A percentile compares a stretch with the other conserved stretches of the same genome.
These are phyloP conservation scores for Crenichthys baileyi DNA, from an alignment of 2,797 vertebrate species.

Conservation along the genomic window DNA sequence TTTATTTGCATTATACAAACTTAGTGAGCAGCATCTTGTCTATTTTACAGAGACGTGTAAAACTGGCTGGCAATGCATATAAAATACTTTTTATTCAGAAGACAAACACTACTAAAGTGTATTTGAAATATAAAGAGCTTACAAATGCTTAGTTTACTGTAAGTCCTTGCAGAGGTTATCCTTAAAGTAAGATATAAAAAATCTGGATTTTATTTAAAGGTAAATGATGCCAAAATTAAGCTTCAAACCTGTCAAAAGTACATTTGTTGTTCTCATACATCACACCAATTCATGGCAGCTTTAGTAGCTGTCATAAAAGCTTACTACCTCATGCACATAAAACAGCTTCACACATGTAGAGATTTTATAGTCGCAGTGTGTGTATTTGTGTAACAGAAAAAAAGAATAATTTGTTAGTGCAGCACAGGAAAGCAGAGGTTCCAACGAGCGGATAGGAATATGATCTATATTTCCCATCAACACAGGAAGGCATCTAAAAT, in stretches of 20 bases:
- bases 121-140: not conserved
- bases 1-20: not conserved
- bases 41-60: not conserved
- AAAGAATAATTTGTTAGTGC: conserved; percentile 13
- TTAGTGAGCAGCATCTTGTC: not conserved
- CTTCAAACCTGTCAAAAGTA: not conserved
- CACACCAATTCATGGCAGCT: not conserved
- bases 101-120: not conserved
- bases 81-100: not conserved
- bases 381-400: conserved; percentile 14
- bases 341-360: conserved; percentile 14
- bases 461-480: conserved; percentile 31
- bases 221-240: conserved; percentile 13
- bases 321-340: conserved; percentile 19
- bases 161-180: not conserved
- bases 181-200: not conserved
- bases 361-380: conserved; percentile 13
- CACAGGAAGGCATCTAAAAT: conserved; percentile 42
- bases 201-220: not conserved
- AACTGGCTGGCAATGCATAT: not conserved
- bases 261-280: conserved; percentile 15
- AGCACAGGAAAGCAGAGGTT: conserved; percentile 16
- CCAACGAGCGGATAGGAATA: conserved; percentile 15
- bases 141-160: not conserved
- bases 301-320: conserved; percentile 19